Conservation (phyloP, 2,888 invertebrate species). For the Caradrina kadenii region DNA sequence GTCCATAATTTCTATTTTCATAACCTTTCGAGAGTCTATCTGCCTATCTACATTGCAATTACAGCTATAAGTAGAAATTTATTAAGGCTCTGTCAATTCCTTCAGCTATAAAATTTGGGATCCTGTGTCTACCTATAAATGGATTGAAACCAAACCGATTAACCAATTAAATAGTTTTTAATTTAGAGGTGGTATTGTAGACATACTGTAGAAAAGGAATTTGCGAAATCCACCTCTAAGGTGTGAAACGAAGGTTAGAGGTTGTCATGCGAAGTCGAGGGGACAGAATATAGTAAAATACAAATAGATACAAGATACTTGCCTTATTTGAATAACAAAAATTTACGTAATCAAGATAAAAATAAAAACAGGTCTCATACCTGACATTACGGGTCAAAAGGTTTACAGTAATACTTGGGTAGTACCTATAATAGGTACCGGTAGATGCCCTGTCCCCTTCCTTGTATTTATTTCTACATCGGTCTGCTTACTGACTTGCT, state of each 20-base stretch:
- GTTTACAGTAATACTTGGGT: neutral
- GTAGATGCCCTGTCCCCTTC: slow-evolving; percentile 31
- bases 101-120: neutral
- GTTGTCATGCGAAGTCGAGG: neutral
- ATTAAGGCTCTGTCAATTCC: neutral
- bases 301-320: neutral
- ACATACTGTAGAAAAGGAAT: no score
- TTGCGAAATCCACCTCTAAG: no score
- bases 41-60: no score
- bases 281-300: neutral
- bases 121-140: neutral
- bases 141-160: no score
- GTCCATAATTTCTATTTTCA: neutral
- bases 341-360: slow-evolving; percentile 12
- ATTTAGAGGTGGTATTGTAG: no score
- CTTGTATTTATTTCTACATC: slow-evolving; percentile 35
- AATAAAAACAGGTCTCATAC: slow-evolving; percentile 13
- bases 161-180: no score
- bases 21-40: neutral
- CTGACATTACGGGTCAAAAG: slow-evolving; percentile 36
- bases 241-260: neutral
- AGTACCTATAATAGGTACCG: neutral
- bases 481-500: slow-evolving; percentile 8
- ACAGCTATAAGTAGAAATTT: neutral
- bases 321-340: neutral